Percentiles rank a stretch among this genome's conserved stretches.
Evolutionary conservation across 2,797 vertebrate species (phyloP).

Genomic region (Clarias platycephalus): DNA sequence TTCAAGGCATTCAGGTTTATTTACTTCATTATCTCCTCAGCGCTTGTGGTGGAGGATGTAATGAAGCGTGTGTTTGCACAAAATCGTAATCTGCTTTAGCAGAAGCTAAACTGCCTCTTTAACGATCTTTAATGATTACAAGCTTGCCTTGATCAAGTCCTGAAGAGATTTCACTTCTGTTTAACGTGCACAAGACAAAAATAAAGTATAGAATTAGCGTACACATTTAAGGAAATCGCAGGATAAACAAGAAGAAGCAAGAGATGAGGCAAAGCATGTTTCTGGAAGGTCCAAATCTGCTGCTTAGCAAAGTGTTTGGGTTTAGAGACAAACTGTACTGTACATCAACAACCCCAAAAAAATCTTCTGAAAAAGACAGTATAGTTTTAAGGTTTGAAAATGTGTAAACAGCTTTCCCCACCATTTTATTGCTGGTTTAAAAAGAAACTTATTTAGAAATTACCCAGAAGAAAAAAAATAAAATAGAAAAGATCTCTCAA

Average conservation of each 20-base stretch:
- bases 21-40: slow-evolving; percentile 27
- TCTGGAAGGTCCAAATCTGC: background rate
- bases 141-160: background rate
- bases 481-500: too few species aligned
- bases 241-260: slow-evolving; percentile 14
- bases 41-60: slow-evolving; percentile 16
- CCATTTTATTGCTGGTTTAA: background rate
- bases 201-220: slow-evolving; percentile 7
- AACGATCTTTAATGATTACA: slow-evolving; percentile 28
- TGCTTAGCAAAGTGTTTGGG: slow-evolving; percentile 11
- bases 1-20: slow-evolving; percentile 13
- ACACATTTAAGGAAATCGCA: background rate
- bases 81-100: slow-evolving; percentile 3
- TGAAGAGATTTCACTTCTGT: slow-evolving; percentile 10
- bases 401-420: background rate
- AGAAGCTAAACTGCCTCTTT: slow-evolving; percentile 30
- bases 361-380: background rate
- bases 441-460: background rate
- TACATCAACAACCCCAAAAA: background rate
- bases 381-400: background rate
- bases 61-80: slow-evolving; percentile 21
- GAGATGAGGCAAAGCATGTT: background rate
- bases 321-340: background rate
- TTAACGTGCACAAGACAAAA: slow-evolving; percentile 23
- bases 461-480: too few species aligned